Evolutionary conservation across 1,140 invertebrate genomes (phyloP).

Genomic region (Orchestia grillus): DNA sequence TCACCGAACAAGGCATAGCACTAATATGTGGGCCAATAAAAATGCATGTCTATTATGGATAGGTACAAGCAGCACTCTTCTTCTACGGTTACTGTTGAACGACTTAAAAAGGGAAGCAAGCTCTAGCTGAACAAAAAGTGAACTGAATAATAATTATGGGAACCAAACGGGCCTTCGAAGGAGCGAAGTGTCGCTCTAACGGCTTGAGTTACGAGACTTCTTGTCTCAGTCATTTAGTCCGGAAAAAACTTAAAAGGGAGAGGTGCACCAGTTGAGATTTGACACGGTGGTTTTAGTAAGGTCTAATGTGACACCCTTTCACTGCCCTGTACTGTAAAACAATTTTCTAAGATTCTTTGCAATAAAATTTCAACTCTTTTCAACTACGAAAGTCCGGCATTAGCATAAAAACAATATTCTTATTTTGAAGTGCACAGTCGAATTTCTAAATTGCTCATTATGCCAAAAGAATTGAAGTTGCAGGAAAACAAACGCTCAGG

Average conservation of each 20-base stretch:
- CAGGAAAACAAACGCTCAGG: too few species aligned
- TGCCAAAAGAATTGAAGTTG: neutral
- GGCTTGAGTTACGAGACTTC: neutral
- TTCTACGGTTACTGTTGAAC: neutral
- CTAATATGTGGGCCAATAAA: neutral
- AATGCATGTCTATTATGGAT: conserved; percentile 15
- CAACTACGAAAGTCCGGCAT: neutral
- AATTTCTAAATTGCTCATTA: neutral
- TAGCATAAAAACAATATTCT: neutral
- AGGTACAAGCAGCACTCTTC: neutral
- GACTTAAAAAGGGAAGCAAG: conserved; percentile 20
- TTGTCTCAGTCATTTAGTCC: neutral
- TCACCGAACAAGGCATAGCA: neutral
- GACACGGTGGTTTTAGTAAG: neutral
- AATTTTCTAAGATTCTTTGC: neutral
- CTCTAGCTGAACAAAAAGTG: neutral
- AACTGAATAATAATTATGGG: conserved; percentile 37
- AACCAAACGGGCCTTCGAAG: conserved; percentile 34
- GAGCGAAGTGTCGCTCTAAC: conserved; percentile 14
- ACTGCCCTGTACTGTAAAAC: neutral
- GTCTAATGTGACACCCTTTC: neutral
- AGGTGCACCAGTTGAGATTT: neutral
- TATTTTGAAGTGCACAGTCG: neutral
- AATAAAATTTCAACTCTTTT: neutral
- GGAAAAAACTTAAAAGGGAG: neutral